phyloP scores from a whole-genome alignment of 2,797 vertebrate species.

The Pristis pectinata region DNA sequence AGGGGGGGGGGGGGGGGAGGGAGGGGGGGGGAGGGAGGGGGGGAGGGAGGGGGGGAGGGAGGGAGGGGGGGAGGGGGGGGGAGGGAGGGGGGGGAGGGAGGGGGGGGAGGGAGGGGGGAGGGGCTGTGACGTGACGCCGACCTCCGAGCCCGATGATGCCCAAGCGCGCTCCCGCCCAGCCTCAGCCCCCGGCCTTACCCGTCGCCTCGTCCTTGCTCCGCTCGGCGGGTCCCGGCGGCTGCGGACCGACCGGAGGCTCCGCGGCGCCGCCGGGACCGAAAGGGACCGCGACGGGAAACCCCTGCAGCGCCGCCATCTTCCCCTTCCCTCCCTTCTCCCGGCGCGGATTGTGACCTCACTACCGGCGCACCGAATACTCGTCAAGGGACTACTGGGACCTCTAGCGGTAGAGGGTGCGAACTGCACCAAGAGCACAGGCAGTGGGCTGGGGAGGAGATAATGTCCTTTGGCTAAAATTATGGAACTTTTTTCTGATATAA shows the following conservation, averaged over 20 bases:
- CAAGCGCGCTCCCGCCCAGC: neutral
- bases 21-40: too few species aligned
- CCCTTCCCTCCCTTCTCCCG: neutral
- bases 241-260: neutral
- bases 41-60: too few species aligned
- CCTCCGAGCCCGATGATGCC: neutral
- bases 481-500: neutral
- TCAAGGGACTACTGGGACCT: neutral
- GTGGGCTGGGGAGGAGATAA: neutral
- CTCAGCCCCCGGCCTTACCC: neutral
- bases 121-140: too few species aligned
- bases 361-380: neutral
- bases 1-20: too few species aligned
- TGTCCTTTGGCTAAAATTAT: neutral
- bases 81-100: too few species aligned
- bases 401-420: neutral
- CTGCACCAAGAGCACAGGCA: neutral
- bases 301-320: slow-evolving; percentile 27
- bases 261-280: neutral
- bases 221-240: neutral
- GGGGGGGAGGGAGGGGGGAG: too few species aligned
- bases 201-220: neutral
- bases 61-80: too few species aligned
- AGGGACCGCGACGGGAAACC: neutral
- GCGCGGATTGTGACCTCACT: neutral